These are phyloP conservation scores for Spilarctia lutea DNA, from an alignment of 2,888 invertebrate genomes.

Conservation along the genomic window DNA sequence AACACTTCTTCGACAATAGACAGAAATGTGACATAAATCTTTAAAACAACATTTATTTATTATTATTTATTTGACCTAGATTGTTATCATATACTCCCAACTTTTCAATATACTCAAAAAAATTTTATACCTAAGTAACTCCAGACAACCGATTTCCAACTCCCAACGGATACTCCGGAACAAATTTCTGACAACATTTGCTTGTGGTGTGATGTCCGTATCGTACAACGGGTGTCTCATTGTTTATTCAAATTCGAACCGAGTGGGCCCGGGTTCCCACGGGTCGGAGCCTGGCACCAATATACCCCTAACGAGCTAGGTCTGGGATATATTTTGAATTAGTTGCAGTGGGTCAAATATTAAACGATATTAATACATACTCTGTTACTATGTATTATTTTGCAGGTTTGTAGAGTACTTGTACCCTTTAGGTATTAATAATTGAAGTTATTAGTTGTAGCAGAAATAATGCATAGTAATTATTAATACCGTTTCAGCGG, in stretches of 20 bases:
- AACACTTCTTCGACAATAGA: too few species aligned
- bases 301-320: constrained; percentile 39
- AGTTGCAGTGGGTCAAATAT: constrained; percentile 36
- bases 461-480: background rate
- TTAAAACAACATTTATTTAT: background rate
- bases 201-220: constrained; percentile 22
- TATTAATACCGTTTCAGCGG: background rate
- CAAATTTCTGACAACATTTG: constrained; percentile 25
- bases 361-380: constrained; percentile 2
- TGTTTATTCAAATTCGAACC: constrained; percentile 57
- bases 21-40: background rate
- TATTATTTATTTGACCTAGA: too few species aligned
- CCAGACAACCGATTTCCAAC: constrained; percentile 6
- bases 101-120: background rate
- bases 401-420: background rate
- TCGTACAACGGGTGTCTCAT: constrained; percentile 40
- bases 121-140: constrained; percentile 1
- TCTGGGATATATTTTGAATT: constrained; percentile 27
- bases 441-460: background rate
- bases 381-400: background rate
- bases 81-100: too few species aligned
- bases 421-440: background rate
- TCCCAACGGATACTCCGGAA: constrained; percentile 16
- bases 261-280: constrained; percentile 53
- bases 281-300: constrained; percentile 56